Conservation (phyloP, 2,113 vertebrate species). For the Strigops habroptila region DNA sequence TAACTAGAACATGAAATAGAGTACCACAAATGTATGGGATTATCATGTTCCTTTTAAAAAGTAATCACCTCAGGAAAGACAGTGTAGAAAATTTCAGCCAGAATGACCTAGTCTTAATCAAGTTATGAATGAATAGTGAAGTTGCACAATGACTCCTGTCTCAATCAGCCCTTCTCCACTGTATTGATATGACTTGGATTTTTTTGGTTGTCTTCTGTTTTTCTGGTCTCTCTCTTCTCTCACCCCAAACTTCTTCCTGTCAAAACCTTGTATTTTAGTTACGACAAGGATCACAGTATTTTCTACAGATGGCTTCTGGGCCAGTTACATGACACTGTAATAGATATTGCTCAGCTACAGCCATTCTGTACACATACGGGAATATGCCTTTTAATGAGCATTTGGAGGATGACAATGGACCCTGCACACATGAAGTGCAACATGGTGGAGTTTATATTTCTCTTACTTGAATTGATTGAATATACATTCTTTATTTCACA, state of each 20-base stretch:
- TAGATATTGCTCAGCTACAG: neutral
- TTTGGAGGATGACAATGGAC: neutral
- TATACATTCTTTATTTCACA: neutral
- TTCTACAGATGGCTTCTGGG: neutral
- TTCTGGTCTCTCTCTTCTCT: neutral
- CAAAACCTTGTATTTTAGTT: neutral
- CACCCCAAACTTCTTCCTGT: neutral
- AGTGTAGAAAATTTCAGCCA: neutral
- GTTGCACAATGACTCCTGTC: neutral
- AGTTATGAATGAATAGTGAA: neutral
- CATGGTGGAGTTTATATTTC: neutral
- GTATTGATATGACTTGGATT: neutral
- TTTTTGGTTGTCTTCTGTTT: neutral
- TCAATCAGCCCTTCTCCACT: neutral
- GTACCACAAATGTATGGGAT: neutral
- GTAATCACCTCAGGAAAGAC: neutral
- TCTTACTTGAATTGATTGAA: neutral
- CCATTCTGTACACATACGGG: neutral
- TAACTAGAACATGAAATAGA: neutral
- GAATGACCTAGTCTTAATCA: neutral
- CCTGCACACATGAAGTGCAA: neutral
- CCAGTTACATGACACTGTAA: accelerated
- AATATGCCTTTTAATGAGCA: neutral
- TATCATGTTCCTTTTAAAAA: neutral
- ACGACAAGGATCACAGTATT: neutral